Evolutionary conservation across 2,797 vertebrate species (phyloP), one percentile per base, ranked within the genome.

Genomic region (Poecilia gillii): DNA sequence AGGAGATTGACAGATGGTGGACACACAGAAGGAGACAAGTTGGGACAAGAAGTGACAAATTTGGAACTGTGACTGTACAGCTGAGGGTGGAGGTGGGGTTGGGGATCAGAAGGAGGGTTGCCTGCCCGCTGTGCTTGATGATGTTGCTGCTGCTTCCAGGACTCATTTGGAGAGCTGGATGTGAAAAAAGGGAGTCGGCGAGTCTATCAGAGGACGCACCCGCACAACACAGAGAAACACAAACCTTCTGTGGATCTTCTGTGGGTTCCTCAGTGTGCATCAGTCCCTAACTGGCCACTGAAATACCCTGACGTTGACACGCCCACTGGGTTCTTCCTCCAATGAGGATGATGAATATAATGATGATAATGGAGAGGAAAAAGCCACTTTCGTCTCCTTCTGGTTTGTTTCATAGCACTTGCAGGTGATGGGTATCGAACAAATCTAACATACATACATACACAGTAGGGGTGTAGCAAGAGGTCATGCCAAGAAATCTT

Each of bases 111-210:
- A 83, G 77, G 82, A 82, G 87, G 81, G 84, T 20, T 0, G 66
- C 85, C 87, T 64, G 84, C 87, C 89, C 84, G 90, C 88, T 79
- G 81, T 90, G 91, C 89, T 94, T 85, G 70, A 94, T 85, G 71
- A 94, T 92, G 87, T 93, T 94, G 93, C 93, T 93, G 87, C 93
- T 95, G 93, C 94, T 96, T 94, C 75, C 76, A 77, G 90, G 93
- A 93, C 90, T 94, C 83, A 84, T 83, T 81, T 80, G 71, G 90
- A 94, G 90, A 73, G 90, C 88, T 79, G 82, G 92, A 93, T 91
- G 83, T 93, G 51, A 88, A 85, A 89, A 88, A 90, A 83, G 85
- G 84, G 75, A 86, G 39, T 68, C n/a, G 23, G 53, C 2, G 12
- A 78, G 84, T 90, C 85, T 31, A 78, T 83, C 75, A 73, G 57